Evolutionary conservation across 2,888 invertebrate species (phyloP).

Genomic region (Stenoptilia bipunctidactyla): DNA sequence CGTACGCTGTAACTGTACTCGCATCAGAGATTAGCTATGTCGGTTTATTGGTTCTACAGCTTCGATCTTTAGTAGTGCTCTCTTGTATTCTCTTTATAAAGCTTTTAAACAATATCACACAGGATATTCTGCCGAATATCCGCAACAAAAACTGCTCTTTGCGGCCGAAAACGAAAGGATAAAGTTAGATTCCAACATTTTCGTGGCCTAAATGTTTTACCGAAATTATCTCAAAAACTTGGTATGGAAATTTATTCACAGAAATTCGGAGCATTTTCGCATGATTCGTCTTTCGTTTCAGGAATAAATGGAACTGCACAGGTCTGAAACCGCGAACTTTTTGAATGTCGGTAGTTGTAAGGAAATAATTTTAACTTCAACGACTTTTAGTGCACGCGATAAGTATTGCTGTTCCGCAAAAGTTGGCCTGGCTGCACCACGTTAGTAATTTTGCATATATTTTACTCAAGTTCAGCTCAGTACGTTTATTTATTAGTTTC

Average conservation of each 20-base stretch:
- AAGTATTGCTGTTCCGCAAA: conserved; percentile 1
- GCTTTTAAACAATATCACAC: not conserved
- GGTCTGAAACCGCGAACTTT: conserved; percentile 1
- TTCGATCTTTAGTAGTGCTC: no score
- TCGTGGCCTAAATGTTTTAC: conserved; percentile 1
- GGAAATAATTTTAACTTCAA: conserved; percentile 1
- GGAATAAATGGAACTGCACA: not conserved
- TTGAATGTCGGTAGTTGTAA: not conserved
- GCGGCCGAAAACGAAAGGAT: not conserved
- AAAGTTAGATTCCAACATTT: not conserved
- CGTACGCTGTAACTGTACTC: no score
- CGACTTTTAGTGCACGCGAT: not conserved
- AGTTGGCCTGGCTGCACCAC: not conserved
- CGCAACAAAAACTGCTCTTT: not conserved
- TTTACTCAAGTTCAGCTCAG: not conserved
- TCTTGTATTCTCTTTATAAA: no score
- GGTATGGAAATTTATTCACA: not conserved
- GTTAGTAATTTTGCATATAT: not conserved
- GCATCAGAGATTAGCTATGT: no score
- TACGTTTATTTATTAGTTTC: not conserved
- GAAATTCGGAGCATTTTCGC: not conserved
- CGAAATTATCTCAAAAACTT: not conserved
- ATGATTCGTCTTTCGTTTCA: conserved; percentile 1
- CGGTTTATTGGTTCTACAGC: no score
- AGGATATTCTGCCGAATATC: not conserved